A percentile compares a stretch with the other conserved stretches of the same genome.
These are phyloP conservation scores for Oncopodura yosiiana DNA, from an alignment of 1,140 invertebrate species.

Conservation along the genomic window DNA sequence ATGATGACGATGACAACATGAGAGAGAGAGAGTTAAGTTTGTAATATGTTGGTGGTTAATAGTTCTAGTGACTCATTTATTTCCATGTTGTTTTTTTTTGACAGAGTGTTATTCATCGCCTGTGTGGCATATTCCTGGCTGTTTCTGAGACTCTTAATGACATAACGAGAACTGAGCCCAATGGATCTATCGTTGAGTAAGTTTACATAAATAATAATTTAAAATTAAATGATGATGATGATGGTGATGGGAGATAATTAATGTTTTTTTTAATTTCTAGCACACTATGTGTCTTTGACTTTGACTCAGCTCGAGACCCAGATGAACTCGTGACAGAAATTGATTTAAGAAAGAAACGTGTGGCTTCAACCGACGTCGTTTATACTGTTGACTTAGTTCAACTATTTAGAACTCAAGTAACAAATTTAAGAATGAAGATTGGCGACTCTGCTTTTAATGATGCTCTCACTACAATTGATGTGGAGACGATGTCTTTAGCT, in stretches of 20 bases:
- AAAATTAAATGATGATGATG: background rate
- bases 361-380: slow-evolving; percentile 57
- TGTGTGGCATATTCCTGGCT: slow-evolving; percentile 62
- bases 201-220: slow-evolving; percentile 37
- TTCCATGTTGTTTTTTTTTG: slow-evolving; percentile 36
- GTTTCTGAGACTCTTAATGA: slow-evolving; percentile 79
- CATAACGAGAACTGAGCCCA: slow-evolving; percentile 62
- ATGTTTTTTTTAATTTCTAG: slow-evolving; percentile 36
- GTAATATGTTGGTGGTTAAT: background rate
- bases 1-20: no score
- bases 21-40: no score
- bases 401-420: slow-evolving; percentile 32
- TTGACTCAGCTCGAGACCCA: slow-evolving; percentile 22
- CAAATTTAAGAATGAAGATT: slow-evolving; percentile 38
- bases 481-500: slow-evolving; percentile 54
- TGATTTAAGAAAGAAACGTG: slow-evolving; percentile 48
- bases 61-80: background rate
- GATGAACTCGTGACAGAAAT: slow-evolving; percentile 47
- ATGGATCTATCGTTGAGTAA: slow-evolving; percentile 57
- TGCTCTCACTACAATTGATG: slow-evolving; percentile 55
- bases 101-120: slow-evolving; percentile 57
- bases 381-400: slow-evolving; percentile 53
- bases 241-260: background rate
- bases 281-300: slow-evolving; percentile 43
- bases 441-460: slow-evolving; percentile 57